These are phyloP conservation scores for Rhaphigaster nebulosa DNA, from an alignment of 2,888 invertebrate species.

Conservation along the genomic window DNA sequence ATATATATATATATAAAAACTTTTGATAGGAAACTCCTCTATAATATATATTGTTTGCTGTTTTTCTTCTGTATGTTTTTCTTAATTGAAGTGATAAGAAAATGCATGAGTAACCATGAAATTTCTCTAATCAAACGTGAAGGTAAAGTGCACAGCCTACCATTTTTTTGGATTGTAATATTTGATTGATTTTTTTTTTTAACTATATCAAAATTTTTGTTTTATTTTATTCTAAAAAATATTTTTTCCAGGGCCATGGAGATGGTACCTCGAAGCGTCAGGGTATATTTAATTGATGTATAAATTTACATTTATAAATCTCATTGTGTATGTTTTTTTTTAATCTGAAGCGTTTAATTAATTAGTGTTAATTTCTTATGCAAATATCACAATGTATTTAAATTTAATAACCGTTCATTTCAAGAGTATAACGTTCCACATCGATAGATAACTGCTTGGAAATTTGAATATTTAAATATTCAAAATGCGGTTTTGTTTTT, in stretches of 20 bases:
- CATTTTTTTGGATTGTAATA: no score
- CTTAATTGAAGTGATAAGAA: no score
- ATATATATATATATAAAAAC: no score
- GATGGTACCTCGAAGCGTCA: background rate
- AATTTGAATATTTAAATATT: background rate
- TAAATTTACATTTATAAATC: constrained; percentile 15
- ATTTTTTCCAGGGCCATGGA: background rate
- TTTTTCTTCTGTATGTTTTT: no score
- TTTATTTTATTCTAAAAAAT: no score
- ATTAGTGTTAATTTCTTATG: constrained; percentile 28
- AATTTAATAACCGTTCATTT: background rate
- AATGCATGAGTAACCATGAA: no score
- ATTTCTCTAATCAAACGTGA: no score
- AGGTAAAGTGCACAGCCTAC: no score
- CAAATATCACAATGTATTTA: background rate
- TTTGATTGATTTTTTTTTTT: no score
- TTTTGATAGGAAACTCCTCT: no score
- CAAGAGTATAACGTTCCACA: background rate
- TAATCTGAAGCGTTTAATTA: constrained; percentile 1
- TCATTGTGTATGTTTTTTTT: background rate
- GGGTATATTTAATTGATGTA: background rate
- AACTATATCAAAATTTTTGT: no score
- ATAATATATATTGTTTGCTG: no score
- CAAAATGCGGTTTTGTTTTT: background rate
- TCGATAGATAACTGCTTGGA: background rate